Conservation (phyloP, 2,113 vertebrate genomes). For the Isurus oxyrinchus region DNA sequence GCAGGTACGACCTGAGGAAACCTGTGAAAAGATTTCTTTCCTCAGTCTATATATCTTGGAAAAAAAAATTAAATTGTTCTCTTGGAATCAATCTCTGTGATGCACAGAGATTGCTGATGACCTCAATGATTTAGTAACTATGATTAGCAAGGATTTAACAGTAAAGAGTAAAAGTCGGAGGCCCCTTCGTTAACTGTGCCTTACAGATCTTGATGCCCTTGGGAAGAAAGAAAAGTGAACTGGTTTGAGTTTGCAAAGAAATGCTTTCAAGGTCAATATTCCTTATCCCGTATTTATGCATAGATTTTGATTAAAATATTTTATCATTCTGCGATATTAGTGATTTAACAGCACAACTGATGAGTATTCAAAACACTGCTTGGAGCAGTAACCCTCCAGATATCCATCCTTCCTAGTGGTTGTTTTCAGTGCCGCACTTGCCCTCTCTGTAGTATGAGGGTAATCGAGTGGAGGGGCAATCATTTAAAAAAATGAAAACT, state of each 20-base stretch:
- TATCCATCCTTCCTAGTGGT: not conserved
- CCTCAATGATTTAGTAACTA: not conserved
- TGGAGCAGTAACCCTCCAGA: not conserved
- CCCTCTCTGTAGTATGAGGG: not conserved
- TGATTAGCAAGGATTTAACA: not conserved
- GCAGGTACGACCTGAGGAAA: not conserved
- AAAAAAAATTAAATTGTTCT: not conserved
- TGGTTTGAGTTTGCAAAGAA: not conserved
- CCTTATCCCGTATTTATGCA: not conserved
- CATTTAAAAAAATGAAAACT: not conserved
- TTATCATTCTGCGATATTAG: not conserved
- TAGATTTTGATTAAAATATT: not conserved
- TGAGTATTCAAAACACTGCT: not conserved
- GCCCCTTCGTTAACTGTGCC: not conserved
- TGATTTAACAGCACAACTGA: not conserved
- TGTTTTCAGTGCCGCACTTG: not conserved
- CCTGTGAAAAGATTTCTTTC: not conserved
- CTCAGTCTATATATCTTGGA: too few species aligned
- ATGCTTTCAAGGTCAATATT: conserved; percentile 16
- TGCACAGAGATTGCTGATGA: not conserved
- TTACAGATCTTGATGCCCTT: not conserved
- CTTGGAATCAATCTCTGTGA: not conserved
- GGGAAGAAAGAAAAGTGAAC: not conserved
- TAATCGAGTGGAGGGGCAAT: not conserved
- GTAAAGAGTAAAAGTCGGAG: not conserved